Base-by-base conservation (phyloP, 2,797 vertebrate genomes). In the Fratercula arctica region DNA sequence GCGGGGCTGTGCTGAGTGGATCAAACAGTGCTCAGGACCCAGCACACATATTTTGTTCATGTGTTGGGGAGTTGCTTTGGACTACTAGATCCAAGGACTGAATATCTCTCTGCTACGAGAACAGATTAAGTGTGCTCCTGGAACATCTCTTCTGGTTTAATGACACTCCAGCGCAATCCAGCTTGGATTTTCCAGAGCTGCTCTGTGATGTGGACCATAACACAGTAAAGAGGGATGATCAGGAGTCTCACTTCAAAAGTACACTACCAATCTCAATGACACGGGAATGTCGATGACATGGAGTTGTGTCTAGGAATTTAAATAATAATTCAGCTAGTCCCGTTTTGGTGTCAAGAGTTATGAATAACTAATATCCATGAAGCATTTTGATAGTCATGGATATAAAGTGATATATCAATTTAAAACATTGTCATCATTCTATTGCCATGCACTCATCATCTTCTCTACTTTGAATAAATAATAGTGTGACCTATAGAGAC, bases 101-200 rank as follows among this genome's bases (percentile, higher is more conserved):
- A 37, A 13, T 12, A 4, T 45, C 13, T 46, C 11, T 78, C 51
- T 77, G 12, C n/a, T 48, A 13, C 0, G 0, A 46, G 18, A 81
- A 18, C 29, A 80, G 69, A 75, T 33, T 51, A 56, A 63, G 10
- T 9, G 14, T 57, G 8, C 16, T 68, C 21, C 25, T 75, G 66
- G 14, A 90, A 50, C 57, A 75, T 4, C 21, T 79, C 26, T 75
- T 69, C 59, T 87, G 25, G 19, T 79, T 64, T 74, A 64, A 57
- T 14, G 72, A 59, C 53, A 26, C 35, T 26, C 17, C 33, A 77
- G 41, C 2, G 3, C 13, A 85, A 31, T 72, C 24, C 24, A 64
- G 43, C 7, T 73, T n/a, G 26, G 46, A 48, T 63, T 33, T 1
- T 2, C 13, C 60, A 50, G 45, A 64, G 50, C 23, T 83, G 31